Base-by-base conservation (phyloP, 2,797 vertebrate species). In the Otus scops region DNA sequence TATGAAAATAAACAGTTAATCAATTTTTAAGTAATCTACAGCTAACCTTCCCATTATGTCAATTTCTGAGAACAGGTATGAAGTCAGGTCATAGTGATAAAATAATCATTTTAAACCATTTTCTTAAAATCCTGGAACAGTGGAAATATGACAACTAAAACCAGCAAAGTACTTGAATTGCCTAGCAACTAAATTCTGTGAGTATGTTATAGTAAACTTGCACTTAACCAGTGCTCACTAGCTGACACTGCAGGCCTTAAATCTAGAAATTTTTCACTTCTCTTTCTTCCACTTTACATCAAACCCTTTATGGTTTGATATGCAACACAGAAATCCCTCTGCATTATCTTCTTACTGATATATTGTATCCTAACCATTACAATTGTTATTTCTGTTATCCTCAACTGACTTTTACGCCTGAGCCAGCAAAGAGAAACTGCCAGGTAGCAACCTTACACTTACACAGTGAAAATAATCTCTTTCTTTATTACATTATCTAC, bases 401-500 rank as follows among this genome's bases (percentile, higher is more conserved):
- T 79, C 87, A 95, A 51, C 87, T 79, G 75, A 70, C 85, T 96
- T 93, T 53, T 88, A 90, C 1, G 3, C 80, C 89, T 83, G 68
- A 88, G 47, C 80, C 85, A 83, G 86, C 81, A 92, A 85, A 86
- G 68, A 90, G 59, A 85, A 95, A 87, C 74, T 76, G 67, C 70
- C 64, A 93, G 93, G 89, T 88, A 94, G 80, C 79, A 95, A 88
- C 76, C 81, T 82, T 30, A 73, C 68, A 91, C 69, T 91, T 92
- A 18, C 14, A 54, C 39, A 56, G 71, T 32, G 87, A 89, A 95
- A 95, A 96, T 75, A 73, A 85, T 65, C 92, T 74, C 81, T 53
- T 47, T 34, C 80, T 89, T 92, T 93, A 96, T 92, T 90, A 86
- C 89, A 38, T 91, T 92, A 95, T 95, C 91, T 83, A 21, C 88